These are phyloP conservation scores for Gobio gobio DNA, from an alignment of 2,113 vertebrate genomes.

Conservation along the genomic window DNA sequence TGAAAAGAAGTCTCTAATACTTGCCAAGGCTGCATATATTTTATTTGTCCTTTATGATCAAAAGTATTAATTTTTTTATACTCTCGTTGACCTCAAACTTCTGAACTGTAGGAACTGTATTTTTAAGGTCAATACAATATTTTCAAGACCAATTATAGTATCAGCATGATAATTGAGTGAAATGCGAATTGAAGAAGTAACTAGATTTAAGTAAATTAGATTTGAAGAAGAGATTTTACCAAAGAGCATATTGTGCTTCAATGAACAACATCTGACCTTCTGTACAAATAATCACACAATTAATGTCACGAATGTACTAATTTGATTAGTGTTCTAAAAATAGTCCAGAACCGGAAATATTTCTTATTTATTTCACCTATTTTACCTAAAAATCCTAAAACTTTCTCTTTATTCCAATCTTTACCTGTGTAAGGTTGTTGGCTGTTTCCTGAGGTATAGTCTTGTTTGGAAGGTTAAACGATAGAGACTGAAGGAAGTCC, in stretches of 20 bases:
- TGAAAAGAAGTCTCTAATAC: not conserved
- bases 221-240: not conserved
- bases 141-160: not conserved
- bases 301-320: not conserved
- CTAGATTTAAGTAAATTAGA: not conserved
- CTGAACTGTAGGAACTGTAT: not conserved
- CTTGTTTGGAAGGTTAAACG: slow-evolving; percentile 72
- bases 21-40: not conserved
- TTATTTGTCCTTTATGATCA: not conserved
- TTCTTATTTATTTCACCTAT: not conserved
- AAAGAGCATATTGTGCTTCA: not conserved
- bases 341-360: not conserved
- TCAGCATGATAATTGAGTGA: not conserved
- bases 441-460: slow-evolving; percentile 76
- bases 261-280: not conserved
- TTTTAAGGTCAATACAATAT: not conserved
- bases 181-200: not conserved
- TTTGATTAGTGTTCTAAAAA: not conserved
- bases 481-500: slow-evolving; percentile 74
- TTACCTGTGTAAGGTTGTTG: slow-evolving; percentile 85
- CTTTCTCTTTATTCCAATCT: not conserved
- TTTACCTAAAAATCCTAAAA: not conserved
- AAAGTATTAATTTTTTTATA: not conserved
- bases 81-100: not conserved
- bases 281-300: not conserved